phyloP scores from a whole-genome alignment of 2,888 invertebrate genomes.

The Adela reaumurella region DNA sequence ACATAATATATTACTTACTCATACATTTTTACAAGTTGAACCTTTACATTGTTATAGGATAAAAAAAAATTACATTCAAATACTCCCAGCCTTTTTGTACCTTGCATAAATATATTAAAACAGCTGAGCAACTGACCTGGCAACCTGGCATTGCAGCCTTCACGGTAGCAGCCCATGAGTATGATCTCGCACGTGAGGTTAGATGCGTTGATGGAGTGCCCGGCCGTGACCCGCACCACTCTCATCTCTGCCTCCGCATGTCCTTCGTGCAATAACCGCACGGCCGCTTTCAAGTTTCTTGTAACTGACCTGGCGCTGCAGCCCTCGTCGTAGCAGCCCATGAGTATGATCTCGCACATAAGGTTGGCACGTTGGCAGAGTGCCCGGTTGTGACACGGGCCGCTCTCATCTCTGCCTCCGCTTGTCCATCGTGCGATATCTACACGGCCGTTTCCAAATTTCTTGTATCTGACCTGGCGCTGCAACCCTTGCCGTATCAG shows the following conservation, averaged over 20 bases:
- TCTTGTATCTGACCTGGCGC: no score
- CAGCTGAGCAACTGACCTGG: no score
- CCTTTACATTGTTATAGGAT: no score
- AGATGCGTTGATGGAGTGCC: neutral
- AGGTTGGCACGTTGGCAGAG: constrained; percentile 86
- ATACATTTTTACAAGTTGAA: no score
- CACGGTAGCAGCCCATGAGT: neutral
- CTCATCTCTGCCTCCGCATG: neutral
- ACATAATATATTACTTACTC: neutral
- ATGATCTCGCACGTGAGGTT: no score
- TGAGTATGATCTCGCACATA: constrained; percentile 75
- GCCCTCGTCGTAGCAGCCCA: constrained; percentile 24
- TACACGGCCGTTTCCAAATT: no score
- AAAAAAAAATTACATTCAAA: no score
- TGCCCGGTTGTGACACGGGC: constrained; percentile 64
- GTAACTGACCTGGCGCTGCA: constrained; percentile 19
- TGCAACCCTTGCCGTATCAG: neutral
- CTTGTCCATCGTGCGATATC: neutral
- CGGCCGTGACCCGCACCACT: neutral
- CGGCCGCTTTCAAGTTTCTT: no score
- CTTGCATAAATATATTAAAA: no score
- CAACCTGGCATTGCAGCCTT: neutral
- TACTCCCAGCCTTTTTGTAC: no score
- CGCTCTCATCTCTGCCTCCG: constrained; percentile 3
- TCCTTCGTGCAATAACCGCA: neutral